Evolutionary conservation across 2,113 vertebrate species (phyloP).

Genomic region (Anhinga rufa): DNA sequence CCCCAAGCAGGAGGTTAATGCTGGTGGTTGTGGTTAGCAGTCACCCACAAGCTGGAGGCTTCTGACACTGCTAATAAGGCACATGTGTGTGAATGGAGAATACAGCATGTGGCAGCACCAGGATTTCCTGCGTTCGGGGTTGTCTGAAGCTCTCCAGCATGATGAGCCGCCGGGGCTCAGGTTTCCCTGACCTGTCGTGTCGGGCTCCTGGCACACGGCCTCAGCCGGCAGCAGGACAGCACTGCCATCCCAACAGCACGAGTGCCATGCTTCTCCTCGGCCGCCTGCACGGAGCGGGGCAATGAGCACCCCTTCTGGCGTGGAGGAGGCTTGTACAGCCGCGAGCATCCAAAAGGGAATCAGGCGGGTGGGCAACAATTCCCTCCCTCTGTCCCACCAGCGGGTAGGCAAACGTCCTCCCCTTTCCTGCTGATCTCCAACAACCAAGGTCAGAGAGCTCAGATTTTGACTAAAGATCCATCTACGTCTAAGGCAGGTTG

Average conservation of each 20-base stretch:
- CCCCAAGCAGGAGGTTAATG: slow-evolving; percentile 53
- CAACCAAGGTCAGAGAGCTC: background rate
- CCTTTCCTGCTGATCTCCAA: background rate
- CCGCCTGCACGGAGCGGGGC: background rate
- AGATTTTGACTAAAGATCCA: background rate
- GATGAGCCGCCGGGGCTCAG: background rate
- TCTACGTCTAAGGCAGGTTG: background rate
- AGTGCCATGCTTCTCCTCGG: rapidly evolving
- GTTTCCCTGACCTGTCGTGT: background rate
- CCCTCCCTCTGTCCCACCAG: background rate
- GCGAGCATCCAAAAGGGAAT: background rate
- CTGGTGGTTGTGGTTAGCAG: slow-evolving; percentile 53
- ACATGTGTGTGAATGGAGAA: background rate
- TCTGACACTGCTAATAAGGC: slow-evolving; percentile 49
- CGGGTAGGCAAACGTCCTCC: rapidly evolving
- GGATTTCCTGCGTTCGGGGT: background rate
- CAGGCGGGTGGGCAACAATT: rapidly evolving
- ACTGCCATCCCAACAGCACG: background rate
- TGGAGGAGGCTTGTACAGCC: background rate
- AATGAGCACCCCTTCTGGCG: rapidly evolving
- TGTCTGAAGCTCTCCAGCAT: background rate
- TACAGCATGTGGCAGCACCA: slow-evolving; percentile 30
- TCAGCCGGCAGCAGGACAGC: background rate
- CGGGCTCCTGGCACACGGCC: background rate
- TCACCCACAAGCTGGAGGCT: slow-evolving; percentile 53